Percentiles rank a stretch among this genome's conserved stretches.
phyloP scores from a whole-genome alignment of 2,797 vertebrate species.

The Sylvilagus floridanus region DNA sequence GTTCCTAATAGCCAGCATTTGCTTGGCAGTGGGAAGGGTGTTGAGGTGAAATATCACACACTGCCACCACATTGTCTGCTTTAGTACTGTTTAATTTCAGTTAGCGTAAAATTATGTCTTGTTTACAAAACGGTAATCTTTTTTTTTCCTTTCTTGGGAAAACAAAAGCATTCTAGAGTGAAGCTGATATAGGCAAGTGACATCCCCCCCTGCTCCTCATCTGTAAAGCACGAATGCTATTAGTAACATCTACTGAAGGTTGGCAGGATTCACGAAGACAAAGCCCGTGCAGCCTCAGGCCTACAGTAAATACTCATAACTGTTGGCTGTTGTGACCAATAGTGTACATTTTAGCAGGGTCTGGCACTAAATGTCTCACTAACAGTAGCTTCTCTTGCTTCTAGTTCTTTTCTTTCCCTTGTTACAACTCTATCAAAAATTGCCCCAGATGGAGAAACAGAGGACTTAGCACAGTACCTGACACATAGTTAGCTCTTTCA shows the following conservation, averaged over 20 bases:
- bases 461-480: not conserved
- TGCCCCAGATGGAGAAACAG: not conserved
- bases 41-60: not conserved
- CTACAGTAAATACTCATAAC: not conserved
- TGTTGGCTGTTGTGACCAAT: not conserved
- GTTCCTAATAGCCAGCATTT: not conserved
- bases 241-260: not conserved
- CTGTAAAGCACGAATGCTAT: not conserved
- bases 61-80: not conserved
- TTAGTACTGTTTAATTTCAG: slow-evolving; percentile 21
- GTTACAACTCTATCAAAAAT: not conserved
- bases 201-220: not conserved
- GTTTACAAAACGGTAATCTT: not conserved
- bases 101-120: not conserved
- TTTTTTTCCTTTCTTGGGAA: not conserved
- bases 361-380: not conserved
- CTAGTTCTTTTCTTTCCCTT: not conserved
- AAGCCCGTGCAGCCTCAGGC: rapidly evolving
- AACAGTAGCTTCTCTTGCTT: not conserved
- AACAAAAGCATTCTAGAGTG: not conserved
- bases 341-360: not conserved
- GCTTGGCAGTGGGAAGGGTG: not conserved
- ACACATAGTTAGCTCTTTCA: not conserved
- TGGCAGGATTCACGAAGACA: not conserved
- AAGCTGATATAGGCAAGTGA: not conserved